Evolutionary conservation across 1,140 invertebrate genomes (phyloP), one percentile per base, ranked within the genome.

Genomic region (Zaprionus ornatus): DNA sequence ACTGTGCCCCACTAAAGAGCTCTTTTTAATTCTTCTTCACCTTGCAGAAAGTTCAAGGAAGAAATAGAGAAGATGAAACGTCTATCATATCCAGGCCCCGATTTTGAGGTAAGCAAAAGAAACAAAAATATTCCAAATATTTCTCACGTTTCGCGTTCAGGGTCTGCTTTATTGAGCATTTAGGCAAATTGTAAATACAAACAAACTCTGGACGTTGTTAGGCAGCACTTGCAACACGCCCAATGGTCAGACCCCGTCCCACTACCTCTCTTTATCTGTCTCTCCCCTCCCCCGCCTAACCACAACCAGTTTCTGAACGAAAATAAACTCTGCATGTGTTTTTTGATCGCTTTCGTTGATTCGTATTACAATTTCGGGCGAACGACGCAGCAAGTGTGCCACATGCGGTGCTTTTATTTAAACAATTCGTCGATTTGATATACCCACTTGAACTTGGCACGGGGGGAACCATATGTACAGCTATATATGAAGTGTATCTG

Each of bases 91-190:
- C 96, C 96, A 27, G 97, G 98, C 82, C 98, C 98, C 52, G 98
- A 99, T 94, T 97, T 97, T 91, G 97, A 98, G 95, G 97, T 98
- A 92, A 93, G 94, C 94, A 9, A n/a, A 42, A 17, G 15, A n/a
- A 32, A n/a, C 32, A 23, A 54, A 42, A 67, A 21, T 48, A 35
- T 21, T 65, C 12, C 12, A 48, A 48, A 12, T 17, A 54, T 23
- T 61, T 70, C 35, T 27, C 59, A 70, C 67, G 48, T 17, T 19
- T 35, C 27, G 60, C 23, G 48, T 70, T 73, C 74, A 74, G 29
- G 78, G 78, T 66, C 82, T 69, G 48, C 69, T 64, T 62, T 54
- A 52, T 68, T 79, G 69, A 68, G 75, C 71, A 9, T 32, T 19
- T 42, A 60, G 19, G 48, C 59, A 27, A 63, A 69, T 63, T 69